Evolutionary conservation across 2,797 vertebrate genomes (phyloP).

Genomic region (Falco naumanni): DNA sequence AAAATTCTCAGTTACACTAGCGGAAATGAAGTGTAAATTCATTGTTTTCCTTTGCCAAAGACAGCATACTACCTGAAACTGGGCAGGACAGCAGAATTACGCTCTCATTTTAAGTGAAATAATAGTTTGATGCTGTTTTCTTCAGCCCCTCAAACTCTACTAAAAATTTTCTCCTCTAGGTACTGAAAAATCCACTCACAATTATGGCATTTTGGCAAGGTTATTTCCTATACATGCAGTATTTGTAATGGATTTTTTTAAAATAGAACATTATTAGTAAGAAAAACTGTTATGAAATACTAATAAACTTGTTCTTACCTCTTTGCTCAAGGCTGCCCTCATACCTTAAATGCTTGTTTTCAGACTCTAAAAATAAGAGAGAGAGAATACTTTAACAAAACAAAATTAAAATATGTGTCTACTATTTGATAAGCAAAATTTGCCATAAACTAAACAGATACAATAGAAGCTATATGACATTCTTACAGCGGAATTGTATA

Average conservation of each 20-base stretch:
- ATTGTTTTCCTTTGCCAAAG: neutral
- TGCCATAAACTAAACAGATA: neutral
- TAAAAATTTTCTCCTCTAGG: neutral
- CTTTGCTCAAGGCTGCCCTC: neutral
- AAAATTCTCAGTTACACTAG: neutral
- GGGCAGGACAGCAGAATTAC: neutral
- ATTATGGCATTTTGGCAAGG: neutral
- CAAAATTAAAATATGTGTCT: neutral
- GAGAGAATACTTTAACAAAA: neutral
- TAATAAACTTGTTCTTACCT: constrained; percentile 10
- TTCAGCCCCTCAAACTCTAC: neutral
- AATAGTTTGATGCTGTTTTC: neutral
- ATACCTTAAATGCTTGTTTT: neutral
- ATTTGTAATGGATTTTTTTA: neutral
- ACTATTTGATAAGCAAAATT: neutral
- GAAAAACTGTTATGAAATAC: neutral
- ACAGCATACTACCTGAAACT: neutral
- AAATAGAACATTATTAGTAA: neutral
- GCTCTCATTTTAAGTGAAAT: neutral
- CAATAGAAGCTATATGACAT: neutral
- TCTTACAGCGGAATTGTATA: neutral
- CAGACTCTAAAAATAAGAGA: neutral
- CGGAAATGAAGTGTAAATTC: neutral
- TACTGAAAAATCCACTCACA: neutral
- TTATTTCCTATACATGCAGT: neutral